Conservation (phyloP, 2,888 invertebrate genomes). For the Thelaira solivaga region DNA sequence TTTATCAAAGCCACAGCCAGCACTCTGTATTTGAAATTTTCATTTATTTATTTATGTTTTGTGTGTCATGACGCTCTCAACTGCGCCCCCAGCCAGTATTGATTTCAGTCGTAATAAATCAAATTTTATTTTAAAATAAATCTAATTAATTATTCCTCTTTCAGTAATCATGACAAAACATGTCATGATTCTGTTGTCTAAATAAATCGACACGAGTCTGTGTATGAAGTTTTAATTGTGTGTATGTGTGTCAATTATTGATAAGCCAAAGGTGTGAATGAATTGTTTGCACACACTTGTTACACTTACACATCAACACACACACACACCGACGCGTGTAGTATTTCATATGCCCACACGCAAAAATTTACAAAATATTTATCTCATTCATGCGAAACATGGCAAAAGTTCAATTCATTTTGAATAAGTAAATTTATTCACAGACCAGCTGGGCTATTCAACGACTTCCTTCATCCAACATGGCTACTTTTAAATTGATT, state of each 20-base stretch:
- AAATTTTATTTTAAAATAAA: not conserved
- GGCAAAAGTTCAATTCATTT: too few relatives aligned
- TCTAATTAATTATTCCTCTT: not conserved
- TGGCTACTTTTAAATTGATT: too few relatives aligned
- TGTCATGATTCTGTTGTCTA: not conserved
- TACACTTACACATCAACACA: not conserved
- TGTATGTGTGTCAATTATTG: not conserved
- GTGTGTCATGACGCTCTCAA: too few relatives aligned
- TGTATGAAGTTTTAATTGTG: not conserved
- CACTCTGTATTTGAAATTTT: too few relatives aligned
- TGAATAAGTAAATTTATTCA: too few relatives aligned
- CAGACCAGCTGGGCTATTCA: too few relatives aligned
- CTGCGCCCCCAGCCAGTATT: too few relatives aligned
- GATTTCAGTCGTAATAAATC: not conserved
- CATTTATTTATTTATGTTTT: too few relatives aligned
- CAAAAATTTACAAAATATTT: not conserved
- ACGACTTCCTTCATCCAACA: too few relatives aligned
- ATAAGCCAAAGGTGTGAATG: slow-evolving; percentile 22
- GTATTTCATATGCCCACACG: too few relatives aligned
- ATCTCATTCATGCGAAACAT: too few relatives aligned
- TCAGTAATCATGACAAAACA: not conserved
- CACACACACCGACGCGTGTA: not conserved
- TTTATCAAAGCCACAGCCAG: too few relatives aligned
- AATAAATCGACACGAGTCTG: not conserved
- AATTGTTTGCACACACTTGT: not conserved